Percentiles rank a stretch among this genome's conserved stretches.
Evolutionary conservation across 2,113 vertebrate genomes (phyloP).

Genomic region (Motacilla tschutschensis): DNA sequence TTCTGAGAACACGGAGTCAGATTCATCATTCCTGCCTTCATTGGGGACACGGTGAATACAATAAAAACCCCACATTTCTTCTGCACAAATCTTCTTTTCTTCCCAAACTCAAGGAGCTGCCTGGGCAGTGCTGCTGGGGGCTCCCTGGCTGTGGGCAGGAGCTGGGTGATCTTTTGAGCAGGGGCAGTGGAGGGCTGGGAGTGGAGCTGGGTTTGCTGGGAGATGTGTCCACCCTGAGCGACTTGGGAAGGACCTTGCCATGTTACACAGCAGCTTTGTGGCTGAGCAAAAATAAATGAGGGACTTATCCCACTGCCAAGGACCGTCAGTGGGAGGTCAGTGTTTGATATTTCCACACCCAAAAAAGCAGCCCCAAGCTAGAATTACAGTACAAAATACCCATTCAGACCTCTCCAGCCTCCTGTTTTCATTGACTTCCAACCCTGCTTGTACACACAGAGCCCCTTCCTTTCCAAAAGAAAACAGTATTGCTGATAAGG

Average conservation of each 20-base stretch:
- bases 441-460: constrained; percentile 51
- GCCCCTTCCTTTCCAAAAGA: constrained; percentile 32
- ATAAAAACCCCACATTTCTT: background rate
- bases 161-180: background rate
- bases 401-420: constrained; percentile 60
- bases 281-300: constrained; percentile 35
- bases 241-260: background rate
- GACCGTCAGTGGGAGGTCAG: constrained; percentile 37
- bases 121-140: background rate
- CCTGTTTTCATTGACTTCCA: constrained; percentile 51
- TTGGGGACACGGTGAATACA: too few species aligned
- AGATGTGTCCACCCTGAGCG: background rate
- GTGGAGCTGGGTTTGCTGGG: constrained; percentile 5
- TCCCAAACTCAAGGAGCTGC: background rate
- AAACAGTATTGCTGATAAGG: constrained; percentile 36
- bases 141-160: background rate
- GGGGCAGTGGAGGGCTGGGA: background rate
- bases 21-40: too few species aligned
- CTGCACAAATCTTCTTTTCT: constrained; percentile 4
- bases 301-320: constrained; percentile 51
- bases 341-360: constrained; percentile 65
- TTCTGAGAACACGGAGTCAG: too few species aligned
- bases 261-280: constrained; percentile 58
- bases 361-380: constrained; percentile 50
- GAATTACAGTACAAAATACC: constrained; percentile 50